Conservation (phyloP, 2,888 invertebrate genomes). For the Thyatira batis region DNA sequence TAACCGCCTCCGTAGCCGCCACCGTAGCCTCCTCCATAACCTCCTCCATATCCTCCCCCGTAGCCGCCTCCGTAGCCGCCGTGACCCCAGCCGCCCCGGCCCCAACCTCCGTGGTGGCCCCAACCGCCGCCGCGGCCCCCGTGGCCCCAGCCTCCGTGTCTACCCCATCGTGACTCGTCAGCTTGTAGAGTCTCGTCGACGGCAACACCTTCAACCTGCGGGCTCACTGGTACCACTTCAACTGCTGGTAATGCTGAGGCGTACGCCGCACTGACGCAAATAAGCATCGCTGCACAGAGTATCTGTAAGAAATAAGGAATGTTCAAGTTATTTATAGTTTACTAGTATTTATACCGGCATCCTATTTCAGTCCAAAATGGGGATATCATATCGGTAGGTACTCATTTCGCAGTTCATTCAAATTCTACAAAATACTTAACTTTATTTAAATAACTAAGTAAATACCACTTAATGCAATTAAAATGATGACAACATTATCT, state of each 20-base stretch:
- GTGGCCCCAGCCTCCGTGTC: conserved; percentile 13
- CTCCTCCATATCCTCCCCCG: conserved; percentile 17
- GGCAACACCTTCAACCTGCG: conserved; percentile 15
- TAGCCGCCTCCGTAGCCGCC: conserved; percentile 14
- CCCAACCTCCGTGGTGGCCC: background rate
- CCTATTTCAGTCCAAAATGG: background rate
- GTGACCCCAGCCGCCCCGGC: conserved; percentile 12
- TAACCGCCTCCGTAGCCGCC: conserved; percentile 14
- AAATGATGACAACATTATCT: too few relatives aligned
- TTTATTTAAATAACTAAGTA: conserved; percentile 3
- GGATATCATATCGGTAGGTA: background rate
- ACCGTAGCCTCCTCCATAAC: conserved; percentile 21
- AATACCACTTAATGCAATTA: too few relatives aligned
- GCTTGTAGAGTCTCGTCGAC: conserved; percentile 25
- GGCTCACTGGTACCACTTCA: background rate
- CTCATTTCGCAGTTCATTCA: too few relatives aligned
- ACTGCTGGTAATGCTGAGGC: conserved; percentile 42
- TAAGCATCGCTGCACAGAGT: background rate
- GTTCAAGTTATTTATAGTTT: background rate
- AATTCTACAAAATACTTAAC: conserved; percentile 5
- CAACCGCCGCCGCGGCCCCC: conserved; percentile 12
- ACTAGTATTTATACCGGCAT: background rate
- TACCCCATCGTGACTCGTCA: conserved; percentile 25
- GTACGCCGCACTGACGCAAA: conserved; percentile 49
- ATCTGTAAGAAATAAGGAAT: background rate